Percentiles rank a stretch among this genome's conserved stretches.
phyloP scores from a whole-genome alignment of 2,888 invertebrate species.

The Petrolisthes cinctipes region DNA sequence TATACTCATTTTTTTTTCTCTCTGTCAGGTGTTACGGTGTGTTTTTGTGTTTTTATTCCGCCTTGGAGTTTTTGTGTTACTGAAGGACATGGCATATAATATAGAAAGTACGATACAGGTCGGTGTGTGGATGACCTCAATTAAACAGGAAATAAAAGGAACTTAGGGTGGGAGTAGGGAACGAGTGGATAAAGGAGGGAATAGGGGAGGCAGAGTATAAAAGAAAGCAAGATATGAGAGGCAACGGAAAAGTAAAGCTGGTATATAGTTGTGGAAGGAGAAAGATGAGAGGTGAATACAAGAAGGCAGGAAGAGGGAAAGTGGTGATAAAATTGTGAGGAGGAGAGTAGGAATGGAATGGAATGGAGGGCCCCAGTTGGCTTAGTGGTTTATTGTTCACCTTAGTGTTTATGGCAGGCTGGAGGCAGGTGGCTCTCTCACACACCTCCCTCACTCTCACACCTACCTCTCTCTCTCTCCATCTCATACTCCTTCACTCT shows the following conservation, averaged over 20 bases:
- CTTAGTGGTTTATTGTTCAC: background rate
- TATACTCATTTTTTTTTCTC: too few species aligned
- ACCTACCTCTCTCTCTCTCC: slow-evolving; percentile 12
- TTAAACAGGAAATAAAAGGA: background rate
- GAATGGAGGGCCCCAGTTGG: background rate
- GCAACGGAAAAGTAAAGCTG: background rate
- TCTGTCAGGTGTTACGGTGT: too few species aligned
- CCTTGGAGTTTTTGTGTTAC: too few species aligned
- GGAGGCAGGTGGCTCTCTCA: background rate
- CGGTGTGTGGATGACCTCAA: background rate
- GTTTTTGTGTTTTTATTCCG: too few species aligned
- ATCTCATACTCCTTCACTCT: background rate
- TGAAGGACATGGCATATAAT: background rate
- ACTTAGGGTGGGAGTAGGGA: background rate
- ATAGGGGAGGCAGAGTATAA: background rate
- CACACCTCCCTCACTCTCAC: background rate
- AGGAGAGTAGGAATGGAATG: background rate
- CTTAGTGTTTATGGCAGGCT: background rate
- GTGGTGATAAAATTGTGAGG: background rate
- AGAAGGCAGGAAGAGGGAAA: background rate
- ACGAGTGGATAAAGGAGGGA: background rate
- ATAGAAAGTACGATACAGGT: background rate
- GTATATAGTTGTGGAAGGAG: background rate
- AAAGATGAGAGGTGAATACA: background rate
- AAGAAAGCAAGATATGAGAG: background rate